phyloP scores from a whole-genome alignment of 2,113 vertebrate genomes.

The Pristiophorus japonicus region DNA sequence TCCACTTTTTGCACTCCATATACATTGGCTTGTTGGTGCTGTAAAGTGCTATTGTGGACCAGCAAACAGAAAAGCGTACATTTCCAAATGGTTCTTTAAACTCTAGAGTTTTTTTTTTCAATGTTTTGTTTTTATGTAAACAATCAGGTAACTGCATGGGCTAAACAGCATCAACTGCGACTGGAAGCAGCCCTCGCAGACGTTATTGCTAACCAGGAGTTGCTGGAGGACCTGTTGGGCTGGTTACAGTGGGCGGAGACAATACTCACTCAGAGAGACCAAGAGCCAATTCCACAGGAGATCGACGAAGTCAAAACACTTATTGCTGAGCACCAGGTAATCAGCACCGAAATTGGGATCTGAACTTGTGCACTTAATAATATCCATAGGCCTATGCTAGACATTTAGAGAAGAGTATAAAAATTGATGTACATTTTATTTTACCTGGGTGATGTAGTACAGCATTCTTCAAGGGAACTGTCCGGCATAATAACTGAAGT shows the following conservation, averaged over 20 bases:
- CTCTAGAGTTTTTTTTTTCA: neutral
- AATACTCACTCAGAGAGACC: constrained; percentile 82
- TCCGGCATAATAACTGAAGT: no score
- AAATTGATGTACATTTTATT: neutral
- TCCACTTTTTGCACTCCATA: neutral
- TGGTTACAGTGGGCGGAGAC: constrained; percentile 95
- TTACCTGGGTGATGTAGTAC: neutral
- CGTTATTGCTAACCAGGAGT: constrained; percentile 76
- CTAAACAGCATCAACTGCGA: constrained; percentile 87
- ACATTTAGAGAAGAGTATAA: neutral
- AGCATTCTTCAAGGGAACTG: no score
- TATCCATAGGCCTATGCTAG: neutral
- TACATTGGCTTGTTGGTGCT: neutral
- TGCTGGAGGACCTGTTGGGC: constrained; percentile 80
- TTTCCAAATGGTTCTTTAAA: neutral
- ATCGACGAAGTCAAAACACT: constrained; percentile 87
- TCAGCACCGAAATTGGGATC: no score
- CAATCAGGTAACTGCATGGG: constrained; percentile 84
- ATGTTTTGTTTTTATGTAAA: constrained; percentile 36
- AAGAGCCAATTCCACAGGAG: constrained; percentile 81
- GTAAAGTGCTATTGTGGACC: neutral
- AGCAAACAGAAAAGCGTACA: neutral
- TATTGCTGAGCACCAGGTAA: constrained; percentile 92
- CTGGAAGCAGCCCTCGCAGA: constrained; percentile 76
- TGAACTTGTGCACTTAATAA: neutral